Conservation (phyloP, 23 tunicate genomes). For the Diplosoma virens region DNA sequence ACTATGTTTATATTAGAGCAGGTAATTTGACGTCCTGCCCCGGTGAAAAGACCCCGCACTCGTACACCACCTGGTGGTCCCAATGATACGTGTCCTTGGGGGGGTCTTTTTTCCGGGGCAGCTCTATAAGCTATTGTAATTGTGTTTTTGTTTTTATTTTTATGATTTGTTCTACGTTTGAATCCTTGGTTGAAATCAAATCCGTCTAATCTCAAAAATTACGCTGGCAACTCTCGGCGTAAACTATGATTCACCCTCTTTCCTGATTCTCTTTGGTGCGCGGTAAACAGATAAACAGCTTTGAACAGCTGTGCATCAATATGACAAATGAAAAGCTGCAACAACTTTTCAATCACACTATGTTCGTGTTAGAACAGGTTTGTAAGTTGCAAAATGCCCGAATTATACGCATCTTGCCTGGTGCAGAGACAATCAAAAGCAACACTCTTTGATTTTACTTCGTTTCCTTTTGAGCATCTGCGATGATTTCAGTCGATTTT, state of each 20-base stretch:
- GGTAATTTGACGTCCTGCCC: constrained; percentile 53
- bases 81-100: too few relatives aligned
- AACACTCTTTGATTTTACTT: too few relatives aligned
- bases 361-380: constrained; percentile 99
- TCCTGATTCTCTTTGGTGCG: not conserved
- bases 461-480: too few relatives aligned
- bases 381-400: too few relatives aligned
- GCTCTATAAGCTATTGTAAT: not conserved
- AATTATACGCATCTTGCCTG: too few relatives aligned
- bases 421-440: too few relatives aligned
- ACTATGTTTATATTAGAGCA: constrained; percentile 99
- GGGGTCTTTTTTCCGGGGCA: not conserved
- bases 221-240: not conserved
- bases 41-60: not conserved
- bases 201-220: too few relatives aligned
- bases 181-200: too few relatives aligned
- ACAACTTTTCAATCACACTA: constrained; percentile 96
- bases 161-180: constrained; percentile 5
- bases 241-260: not conserved
- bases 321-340: constrained; percentile 98
- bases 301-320: constrained; percentile 98
- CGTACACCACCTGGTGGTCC: too few relatives aligned
- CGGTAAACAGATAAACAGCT: constrained; percentile 73
- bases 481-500: too few relatives aligned
- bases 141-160: not conserved